These are phyloP conservation scores for Siderastrea siderea DNA, from an alignment of 92 coral and sea anemone genomes.

Conservation along the genomic window DNA sequence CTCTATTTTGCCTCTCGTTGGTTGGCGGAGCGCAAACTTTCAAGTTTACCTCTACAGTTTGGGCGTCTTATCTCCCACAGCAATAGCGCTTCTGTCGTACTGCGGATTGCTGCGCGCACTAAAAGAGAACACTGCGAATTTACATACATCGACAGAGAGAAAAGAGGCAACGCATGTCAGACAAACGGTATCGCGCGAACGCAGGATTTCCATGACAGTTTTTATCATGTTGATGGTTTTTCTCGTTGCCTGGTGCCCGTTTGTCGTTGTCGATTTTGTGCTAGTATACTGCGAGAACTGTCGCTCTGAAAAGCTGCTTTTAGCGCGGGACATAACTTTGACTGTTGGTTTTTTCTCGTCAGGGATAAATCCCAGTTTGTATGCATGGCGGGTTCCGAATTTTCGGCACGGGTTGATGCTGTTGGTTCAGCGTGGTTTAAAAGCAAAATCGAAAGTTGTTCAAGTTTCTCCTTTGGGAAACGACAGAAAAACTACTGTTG, in stretches of 20 bases:
- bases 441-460: slow-evolving; percentile 14
- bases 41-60: slow-evolving; percentile 81
- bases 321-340: slow-evolving; percentile 77
- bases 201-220: slow-evolving; percentile 81
- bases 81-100: slow-evolving; percentile 75
- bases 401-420: slow-evolving; percentile 69
- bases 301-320: slow-evolving; percentile 65
- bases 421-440: slow-evolving; percentile 37
- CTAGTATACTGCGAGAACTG: slow-evolving; percentile 81
- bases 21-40: slow-evolving; percentile 83
- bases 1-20: slow-evolving; percentile 79
- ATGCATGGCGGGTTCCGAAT: slow-evolving; percentile 88
- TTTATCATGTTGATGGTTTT: slow-evolving; percentile 84
- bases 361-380: slow-evolving; percentile 80
- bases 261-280: slow-evolving; percentile 73
- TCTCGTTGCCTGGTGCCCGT: slow-evolving; percentile 87
- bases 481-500: background rate
- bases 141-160: slow-evolving; percentile 46
- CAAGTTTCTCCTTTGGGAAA: slow-evolving; percentile 22
- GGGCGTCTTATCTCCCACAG: slow-evolving; percentile 77
- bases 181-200: slow-evolving; percentile 73
- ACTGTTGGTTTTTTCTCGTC: slow-evolving; percentile 87
- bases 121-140: slow-evolving; percentile 53
- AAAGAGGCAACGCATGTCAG: slow-evolving; percentile 61
- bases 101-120: slow-evolving; percentile 72